A percentile compares a stretch with the other conserved stretches of the same genome.
phyloP scores from a whole-genome alignment of 2,888 invertebrate species.

The Rhyacophila evoluta region DNA sequence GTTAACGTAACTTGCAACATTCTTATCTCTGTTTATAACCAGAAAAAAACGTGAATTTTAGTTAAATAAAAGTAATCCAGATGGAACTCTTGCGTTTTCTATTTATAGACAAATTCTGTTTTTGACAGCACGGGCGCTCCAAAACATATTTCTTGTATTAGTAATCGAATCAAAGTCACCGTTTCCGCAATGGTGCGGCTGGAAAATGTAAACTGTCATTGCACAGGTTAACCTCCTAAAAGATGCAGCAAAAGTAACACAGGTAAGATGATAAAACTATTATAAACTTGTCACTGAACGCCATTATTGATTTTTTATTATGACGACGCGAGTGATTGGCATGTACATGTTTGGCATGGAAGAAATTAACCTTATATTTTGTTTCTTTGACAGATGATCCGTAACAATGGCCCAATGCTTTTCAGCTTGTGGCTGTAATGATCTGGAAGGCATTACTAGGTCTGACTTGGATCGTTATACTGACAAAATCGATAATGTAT shows the following conservation, averaged over 20 bases:
- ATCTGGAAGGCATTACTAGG: constrained; percentile 64
- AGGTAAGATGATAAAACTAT: background rate
- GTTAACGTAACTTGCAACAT: background rate
- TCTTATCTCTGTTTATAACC: background rate
- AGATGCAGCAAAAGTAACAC: background rate
- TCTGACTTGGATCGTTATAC: constrained; percentile 68
- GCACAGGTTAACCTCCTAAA: background rate
- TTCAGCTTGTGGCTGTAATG: constrained; percentile 66
- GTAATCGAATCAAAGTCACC: constrained; percentile 20
- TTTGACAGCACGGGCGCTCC: constrained; percentile 33
- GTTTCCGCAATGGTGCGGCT: background rate
- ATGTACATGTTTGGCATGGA: background rate
- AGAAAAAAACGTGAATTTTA: background rate
- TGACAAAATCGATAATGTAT: constrained; percentile 68
- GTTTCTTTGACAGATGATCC: background rate
- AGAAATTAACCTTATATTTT: background rate
- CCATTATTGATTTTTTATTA: background rate
- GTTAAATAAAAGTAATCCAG: constrained; percentile 28
- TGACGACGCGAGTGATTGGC: background rate
- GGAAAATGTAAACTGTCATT: background rate
- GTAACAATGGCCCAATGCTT: constrained; percentile 66
- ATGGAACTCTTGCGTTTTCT: constrained; percentile 37
- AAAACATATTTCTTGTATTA: constrained; percentile 37
- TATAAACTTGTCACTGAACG: background rate
- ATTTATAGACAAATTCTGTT: constrained; percentile 29